These are phyloP conservation scores for Characodon lateralis DNA, from an alignment of 2,797 vertebrate species.

Conservation along the genomic window DNA sequence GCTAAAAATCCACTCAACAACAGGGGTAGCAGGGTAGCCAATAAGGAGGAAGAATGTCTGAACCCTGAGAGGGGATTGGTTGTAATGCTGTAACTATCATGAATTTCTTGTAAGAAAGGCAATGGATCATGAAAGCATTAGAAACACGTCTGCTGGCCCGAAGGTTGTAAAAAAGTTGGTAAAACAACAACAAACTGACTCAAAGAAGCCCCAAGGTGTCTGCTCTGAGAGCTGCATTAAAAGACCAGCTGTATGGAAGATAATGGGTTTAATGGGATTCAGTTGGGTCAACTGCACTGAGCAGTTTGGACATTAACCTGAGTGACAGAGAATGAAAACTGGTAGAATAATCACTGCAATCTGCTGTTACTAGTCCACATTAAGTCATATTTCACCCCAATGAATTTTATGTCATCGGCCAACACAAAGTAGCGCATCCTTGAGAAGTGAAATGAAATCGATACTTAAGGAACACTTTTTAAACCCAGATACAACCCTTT, in stretches of 20 bases:
- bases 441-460: not conserved
- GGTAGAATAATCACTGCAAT: too few relatives aligned
- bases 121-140: not conserved
- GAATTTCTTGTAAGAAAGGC: not conserved
- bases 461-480: not conserved
- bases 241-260: too few relatives aligned
- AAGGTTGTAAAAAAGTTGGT: constrained; percentile 6
- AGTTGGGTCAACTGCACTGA: too few relatives aligned
- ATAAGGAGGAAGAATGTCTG: constrained; percentile 26
- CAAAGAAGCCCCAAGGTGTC: too few relatives aligned
- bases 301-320: too few relatives aligned
- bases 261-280: too few relatives aligned
- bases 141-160: not conserved
- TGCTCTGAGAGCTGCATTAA: too few relatives aligned
- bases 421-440: not conserved
- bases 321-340: too few relatives aligned
- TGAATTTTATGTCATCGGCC: too few relatives aligned
- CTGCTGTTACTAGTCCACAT: too few relatives aligned
- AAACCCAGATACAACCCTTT: not conserved
- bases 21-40: constrained; percentile 58
- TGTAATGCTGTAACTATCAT: constrained; percentile 1
- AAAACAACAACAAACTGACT: too few relatives aligned
- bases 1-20: constrained; percentile 62
- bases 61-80: not conserved
- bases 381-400: too few relatives aligned